Conservation (phyloP, 2,797 vertebrate species). For the Lithobates pipiens region DNA sequence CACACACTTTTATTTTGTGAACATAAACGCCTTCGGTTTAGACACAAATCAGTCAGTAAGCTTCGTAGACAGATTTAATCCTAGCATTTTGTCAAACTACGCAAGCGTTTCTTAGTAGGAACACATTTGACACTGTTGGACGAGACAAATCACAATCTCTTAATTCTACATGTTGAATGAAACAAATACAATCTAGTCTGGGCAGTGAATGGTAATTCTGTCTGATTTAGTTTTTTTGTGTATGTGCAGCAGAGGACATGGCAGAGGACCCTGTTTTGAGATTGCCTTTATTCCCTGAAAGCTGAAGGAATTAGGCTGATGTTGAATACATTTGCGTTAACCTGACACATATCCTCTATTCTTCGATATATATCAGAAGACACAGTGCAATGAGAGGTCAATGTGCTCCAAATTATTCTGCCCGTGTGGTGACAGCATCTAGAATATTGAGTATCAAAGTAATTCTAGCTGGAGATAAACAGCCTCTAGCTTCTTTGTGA, state of each 20-base stretch:
- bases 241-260: slow-evolving; percentile 27
- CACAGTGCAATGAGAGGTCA: slow-evolving; percentile 51
- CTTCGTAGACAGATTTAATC: slow-evolving; percentile 53
- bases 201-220: slow-evolving; percentile 37
- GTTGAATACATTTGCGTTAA: slow-evolving; percentile 53
- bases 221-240: slow-evolving; percentile 26
- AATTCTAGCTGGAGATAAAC: slow-evolving; percentile 15
- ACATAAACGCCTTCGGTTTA: slow-evolving; percentile 24
- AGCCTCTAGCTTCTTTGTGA: slow-evolving; percentile 19
- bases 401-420: slow-evolving; percentile 34
- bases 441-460: neutral
- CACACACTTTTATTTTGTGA: slow-evolving; percentile 32
- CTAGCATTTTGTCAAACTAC: slow-evolving; percentile 56
- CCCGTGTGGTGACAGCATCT: slow-evolving; percentile 23
- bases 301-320: slow-evolving; percentile 39
- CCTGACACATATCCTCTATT: slow-evolving; percentile 43
- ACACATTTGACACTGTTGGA: slow-evolving; percentile 54
- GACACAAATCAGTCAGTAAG: slow-evolving; percentile 48
- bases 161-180: slow-evolving; percentile 53
- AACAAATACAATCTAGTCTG: slow-evolving; percentile 50
- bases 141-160: slow-evolving; percentile 50
- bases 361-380: slow-evolving; percentile 42
- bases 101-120: slow-evolving; percentile 46
- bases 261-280: slow-evolving; percentile 26
- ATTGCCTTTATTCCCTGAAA: slow-evolving; percentile 38